Base-by-base conservation (phyloP, 2,797 vertebrate genomes). In the Mastacembelus armatus region DNA sequence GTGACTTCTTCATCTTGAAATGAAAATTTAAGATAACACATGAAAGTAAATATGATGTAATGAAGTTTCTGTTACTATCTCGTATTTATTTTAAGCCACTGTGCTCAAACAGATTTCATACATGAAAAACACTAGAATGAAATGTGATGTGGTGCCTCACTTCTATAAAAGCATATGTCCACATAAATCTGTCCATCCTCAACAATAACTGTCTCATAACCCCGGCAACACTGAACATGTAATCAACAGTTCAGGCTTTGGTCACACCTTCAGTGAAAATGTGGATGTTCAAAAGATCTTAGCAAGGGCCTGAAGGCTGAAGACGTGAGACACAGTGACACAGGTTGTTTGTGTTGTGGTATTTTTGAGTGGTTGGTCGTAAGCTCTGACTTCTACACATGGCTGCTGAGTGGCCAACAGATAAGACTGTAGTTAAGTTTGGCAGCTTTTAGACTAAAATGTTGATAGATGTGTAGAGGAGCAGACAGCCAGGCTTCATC, bases 241-340 rank as follows among this genome's bases (percentile, higher is more conserved):
- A 4, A 47, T 59, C 33, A 15, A 10, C 24, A 15, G 7, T 61
- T 71, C 22, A 52, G 15, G 51, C 65, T 76, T 56, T 33, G 65
- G 32, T 42, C 48, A 45, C 49, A 54, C 60, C 58, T 27, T 57
- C 22, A 44, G 29, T 55, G 39, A 65, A 55, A 60, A 6, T 24
- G 38, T 43, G n/a, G 16, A 27, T 48, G 39, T 22, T 50, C 3
- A n/a, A n/a, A n/a, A n/a, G n/a, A n/a, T n/a, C n/a, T n/a, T n/a
- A 65, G 36, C 10, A 0, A 4, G 3, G 8, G 14, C 26, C 55
- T 48, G 4, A 29, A 42, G 10, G 51, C 55, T 38, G 4, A 18
- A 59, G n/a, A 22, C 33, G 47, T 19, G 38, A 59, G 33, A n/a
- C 40, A 9, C 40, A 9, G 15, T 33, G 24, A 15, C 7, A 12